Evolutionary conservation across 2,113 vertebrate species (phyloP).

Genomic region (Scomber scombrus): DNA sequence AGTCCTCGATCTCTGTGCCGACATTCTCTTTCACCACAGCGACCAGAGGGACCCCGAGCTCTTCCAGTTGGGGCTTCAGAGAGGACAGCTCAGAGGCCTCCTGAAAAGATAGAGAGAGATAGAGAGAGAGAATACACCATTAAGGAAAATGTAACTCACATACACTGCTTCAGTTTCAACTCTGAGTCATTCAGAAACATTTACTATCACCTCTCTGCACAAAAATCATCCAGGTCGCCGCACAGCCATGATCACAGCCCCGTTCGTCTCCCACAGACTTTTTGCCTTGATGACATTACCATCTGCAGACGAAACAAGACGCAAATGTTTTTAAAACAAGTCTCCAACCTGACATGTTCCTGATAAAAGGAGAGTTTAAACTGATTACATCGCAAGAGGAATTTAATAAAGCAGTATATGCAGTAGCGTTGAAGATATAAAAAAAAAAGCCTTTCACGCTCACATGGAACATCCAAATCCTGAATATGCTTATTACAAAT

Average conservation of each 20-base stretch:
- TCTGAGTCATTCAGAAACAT: neutral
- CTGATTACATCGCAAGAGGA: neutral
- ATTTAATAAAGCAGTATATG: neutral
- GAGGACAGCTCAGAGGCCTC: constrained; percentile 96
- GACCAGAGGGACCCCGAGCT: constrained; percentile 92
- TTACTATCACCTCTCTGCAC: constrained; percentile 92
- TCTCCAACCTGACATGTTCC: neutral
- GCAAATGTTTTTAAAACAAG: neutral
- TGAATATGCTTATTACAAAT: neutral
- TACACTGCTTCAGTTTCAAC: neutral
- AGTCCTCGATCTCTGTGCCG: constrained; percentile 91
- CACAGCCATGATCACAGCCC: constrained; percentile 96
- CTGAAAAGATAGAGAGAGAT: constrained; percentile 72
- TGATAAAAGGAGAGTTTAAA: neutral
- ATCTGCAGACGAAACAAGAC: constrained; percentile 74
- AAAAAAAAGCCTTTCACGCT: neutral
- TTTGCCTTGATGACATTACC: constrained; percentile 89
- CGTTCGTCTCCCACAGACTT: constrained; percentile 90
- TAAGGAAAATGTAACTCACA: neutral
- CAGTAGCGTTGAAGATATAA: neutral
- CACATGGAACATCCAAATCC: neutral
- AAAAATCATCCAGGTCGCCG: constrained; percentile 97
- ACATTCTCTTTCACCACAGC: constrained; percentile 95
- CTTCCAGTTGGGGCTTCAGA: constrained; percentile 92
- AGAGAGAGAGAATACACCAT: neutral